phyloP scores from a whole-genome alignment of 2,113 vertebrate genomes.

The Callocephalon fimbriatum region DNA sequence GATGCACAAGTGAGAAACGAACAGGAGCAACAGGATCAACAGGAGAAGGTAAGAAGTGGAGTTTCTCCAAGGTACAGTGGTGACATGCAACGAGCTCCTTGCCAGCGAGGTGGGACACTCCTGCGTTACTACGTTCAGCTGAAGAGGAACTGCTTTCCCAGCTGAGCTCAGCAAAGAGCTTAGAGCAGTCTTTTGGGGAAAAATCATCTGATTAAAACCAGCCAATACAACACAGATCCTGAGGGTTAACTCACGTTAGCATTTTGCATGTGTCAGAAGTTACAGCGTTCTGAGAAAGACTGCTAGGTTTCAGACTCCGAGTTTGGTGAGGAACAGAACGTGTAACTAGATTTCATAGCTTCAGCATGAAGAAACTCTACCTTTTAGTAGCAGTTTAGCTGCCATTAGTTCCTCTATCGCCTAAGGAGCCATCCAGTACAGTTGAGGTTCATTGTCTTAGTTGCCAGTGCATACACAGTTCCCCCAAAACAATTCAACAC shows the following conservation, averaged over 20 bases:
- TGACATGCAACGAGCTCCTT: constrained; percentile 62
- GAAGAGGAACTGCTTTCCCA: constrained; percentile 51
- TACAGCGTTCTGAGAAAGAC: constrained; percentile 57
- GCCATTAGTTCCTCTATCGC: constrained; percentile 71
- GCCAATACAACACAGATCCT: constrained; percentile 56
- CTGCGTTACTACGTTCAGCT: constrained; percentile 54
- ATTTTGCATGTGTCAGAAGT: constrained; percentile 64
- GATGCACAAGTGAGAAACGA: constrained; percentile 40
- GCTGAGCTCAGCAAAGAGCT: constrained; percentile 51
- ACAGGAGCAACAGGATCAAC: constrained; percentile 18
- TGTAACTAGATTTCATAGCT: constrained; percentile 55
- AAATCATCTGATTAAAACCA: constrained; percentile 52
- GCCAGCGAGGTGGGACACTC: constrained; percentile 28
- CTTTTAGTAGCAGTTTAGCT: constrained; percentile 79
- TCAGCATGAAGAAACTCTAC: constrained; percentile 64
- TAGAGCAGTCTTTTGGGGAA: constrained; percentile 59
- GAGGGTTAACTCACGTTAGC: constrained; percentile 65
- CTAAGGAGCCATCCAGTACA: constrained; percentile 75
- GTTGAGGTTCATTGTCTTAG: constrained; percentile 79
- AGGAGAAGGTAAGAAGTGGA: constrained; percentile 52
- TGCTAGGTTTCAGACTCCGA: constrained; percentile 42
- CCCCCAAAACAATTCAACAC: constrained; percentile 76
- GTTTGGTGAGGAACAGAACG: constrained; percentile 51
- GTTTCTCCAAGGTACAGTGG: constrained; percentile 53
- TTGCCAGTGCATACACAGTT: constrained; percentile 79